Conservation (phyloP, 2,113 vertebrate species). For the Zosterops hypoxanthus region DNA sequence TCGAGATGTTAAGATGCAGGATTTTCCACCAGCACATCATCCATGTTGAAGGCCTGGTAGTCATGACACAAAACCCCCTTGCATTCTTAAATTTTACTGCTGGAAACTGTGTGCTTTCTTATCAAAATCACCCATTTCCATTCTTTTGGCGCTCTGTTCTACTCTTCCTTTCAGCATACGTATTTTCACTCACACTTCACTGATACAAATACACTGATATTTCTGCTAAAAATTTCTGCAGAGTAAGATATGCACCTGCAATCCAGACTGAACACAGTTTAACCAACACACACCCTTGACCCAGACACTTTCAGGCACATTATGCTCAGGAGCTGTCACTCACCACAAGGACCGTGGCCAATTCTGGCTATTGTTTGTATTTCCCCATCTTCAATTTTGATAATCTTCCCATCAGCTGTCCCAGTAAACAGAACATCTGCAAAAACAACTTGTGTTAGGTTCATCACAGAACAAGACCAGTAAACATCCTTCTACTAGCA, state of each 20-base stretch:
- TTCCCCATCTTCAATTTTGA: conserved; percentile 87
- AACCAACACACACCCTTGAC: neutral
- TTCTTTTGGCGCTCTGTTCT: neutral
- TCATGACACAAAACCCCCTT: neutral
- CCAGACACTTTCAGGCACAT: neutral
- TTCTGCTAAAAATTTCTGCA: neutral
- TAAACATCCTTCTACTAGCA: neutral
- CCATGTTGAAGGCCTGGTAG: neutral
- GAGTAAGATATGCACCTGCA: neutral
- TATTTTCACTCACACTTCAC: neutral
- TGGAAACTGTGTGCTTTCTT: neutral
- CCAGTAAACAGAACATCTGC: conserved; percentile 91
- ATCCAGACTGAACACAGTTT: neutral
- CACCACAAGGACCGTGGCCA: conserved; percentile 89
- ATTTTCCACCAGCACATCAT: neutral
- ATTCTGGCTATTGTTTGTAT: conserved; percentile 83
- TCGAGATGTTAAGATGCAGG: fast-evolving
- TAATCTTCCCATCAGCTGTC: conserved; percentile 90
- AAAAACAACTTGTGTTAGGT: neutral
- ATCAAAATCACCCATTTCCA: neutral
- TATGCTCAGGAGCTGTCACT: conserved; percentile 44
- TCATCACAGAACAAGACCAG: neutral
- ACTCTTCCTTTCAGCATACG: neutral
- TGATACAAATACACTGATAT: neutral
- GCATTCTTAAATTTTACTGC: neutral